These are phyloP conservation scores for Aleiodes sp. DNA, from an alignment of 1,140 invertebrate species.

Conservation along the genomic window DNA sequence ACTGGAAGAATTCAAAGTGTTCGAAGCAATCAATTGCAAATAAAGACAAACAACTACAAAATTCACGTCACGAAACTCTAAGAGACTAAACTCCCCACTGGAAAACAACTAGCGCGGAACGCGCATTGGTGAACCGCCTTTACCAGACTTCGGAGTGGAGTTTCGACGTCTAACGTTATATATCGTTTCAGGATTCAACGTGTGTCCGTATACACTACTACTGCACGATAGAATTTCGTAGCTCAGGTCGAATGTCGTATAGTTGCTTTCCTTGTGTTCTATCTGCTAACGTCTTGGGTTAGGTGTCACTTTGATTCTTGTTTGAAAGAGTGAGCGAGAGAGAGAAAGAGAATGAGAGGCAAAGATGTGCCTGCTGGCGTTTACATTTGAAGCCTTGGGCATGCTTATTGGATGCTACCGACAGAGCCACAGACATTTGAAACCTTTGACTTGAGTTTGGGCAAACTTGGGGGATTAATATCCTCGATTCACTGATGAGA, in stretches of 20 bases:
- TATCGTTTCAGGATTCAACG: conserved; percentile 10
- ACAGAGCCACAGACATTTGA: too few relatives aligned
- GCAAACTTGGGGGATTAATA: too few relatives aligned
- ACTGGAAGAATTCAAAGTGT: neutral
- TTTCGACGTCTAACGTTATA: conserved; percentile 15
- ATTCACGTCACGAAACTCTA: conserved; percentile 17
- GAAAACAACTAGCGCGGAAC: neutral
- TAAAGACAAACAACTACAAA: conserved; percentile 8
- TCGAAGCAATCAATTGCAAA: conserved; percentile 6
- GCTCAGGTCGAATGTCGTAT: conserved; percentile 3
- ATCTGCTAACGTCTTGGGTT: too few relatives aligned
- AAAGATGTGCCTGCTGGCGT: too few relatives aligned
- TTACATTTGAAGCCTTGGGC: too few relatives aligned
- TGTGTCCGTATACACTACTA: neutral
- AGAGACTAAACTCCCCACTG: neutral
- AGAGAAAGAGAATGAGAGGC: too few relatives aligned
- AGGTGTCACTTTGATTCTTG: too few relatives aligned
- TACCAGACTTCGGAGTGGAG: conserved; percentile 10
- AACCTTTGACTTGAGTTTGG: too few relatives aligned
- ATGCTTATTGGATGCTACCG: too few relatives aligned
- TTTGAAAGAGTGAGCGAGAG: neutral
- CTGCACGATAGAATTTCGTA: neutral
- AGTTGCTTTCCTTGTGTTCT: too few relatives aligned
- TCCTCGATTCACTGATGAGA: too few relatives aligned
- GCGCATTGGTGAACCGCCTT: neutral